These are phyloP conservation scores for Trematomus loennbergii DNA, from an alignment of 2,113 vertebrate genomes.

Conservation along the genomic window DNA sequence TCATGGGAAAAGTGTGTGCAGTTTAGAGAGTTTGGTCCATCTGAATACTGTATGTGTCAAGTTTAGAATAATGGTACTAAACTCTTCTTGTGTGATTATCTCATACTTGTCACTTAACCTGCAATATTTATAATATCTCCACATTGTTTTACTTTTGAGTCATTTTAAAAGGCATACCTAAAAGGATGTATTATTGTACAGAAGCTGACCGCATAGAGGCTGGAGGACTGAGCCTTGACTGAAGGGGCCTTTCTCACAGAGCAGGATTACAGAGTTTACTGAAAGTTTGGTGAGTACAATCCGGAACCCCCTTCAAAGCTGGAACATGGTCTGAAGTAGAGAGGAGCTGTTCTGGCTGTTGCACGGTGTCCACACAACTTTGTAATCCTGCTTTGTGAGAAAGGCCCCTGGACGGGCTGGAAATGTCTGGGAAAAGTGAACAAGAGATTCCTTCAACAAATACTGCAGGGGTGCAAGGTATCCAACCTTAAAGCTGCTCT, in stretches of 20 bases:
- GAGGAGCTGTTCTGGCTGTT: constrained; percentile 15
- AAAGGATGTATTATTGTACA: neutral
- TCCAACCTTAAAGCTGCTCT: neutral
- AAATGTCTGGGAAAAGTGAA: constrained; percentile 13
- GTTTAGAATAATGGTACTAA: neutral
- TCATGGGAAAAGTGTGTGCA: too few species aligned
- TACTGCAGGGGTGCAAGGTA: neutral
- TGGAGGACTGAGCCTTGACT: neutral
- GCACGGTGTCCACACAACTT: constrained; percentile 28
- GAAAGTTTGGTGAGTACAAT: constrained; percentile 46
- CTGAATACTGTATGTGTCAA: too few species aligned
- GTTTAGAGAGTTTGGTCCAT: neutral
- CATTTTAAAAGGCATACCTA: neutral
- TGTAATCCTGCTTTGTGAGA: constrained; percentile 19
- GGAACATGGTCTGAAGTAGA: constrained; percentile 8
- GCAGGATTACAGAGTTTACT: constrained; percentile 36
- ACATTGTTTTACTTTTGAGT: neutral
- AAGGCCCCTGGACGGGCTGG: neutral
- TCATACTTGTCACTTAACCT: neutral
- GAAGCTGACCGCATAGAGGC: neutral
- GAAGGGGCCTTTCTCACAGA: neutral
- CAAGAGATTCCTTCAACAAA: neutral
- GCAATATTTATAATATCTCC: neutral
- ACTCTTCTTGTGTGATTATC: neutral
- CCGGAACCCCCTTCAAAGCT: constrained; percentile 34